phyloP scores from a whole-genome alignment of 2,797 vertebrate species.

The Yasuhikotakia modesta region DNA sequence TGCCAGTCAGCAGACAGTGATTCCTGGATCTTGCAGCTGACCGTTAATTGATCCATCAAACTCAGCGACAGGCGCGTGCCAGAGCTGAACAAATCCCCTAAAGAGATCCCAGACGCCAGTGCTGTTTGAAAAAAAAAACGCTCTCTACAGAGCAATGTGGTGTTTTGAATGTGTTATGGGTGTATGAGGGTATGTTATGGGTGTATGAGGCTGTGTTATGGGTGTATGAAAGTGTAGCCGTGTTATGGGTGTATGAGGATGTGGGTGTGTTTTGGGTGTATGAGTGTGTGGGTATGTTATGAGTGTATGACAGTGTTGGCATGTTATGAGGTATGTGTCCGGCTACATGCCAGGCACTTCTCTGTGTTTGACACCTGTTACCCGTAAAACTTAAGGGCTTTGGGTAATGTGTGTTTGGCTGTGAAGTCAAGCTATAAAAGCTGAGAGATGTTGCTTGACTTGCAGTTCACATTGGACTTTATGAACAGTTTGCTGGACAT shows the following conservation, averaged over 20 bases:
- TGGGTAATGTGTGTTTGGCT: slow-evolving; percentile 20
- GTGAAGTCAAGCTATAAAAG: slow-evolving; percentile 43
- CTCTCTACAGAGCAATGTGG: neutral
- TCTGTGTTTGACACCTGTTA: slow-evolving; percentile 44
- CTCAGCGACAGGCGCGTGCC: neutral
- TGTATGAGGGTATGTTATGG: slow-evolving; percentile 30
- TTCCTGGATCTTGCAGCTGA: slow-evolving; percentile 10
- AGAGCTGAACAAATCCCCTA: slow-evolving; percentile 10
- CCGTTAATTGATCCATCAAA: neutral
- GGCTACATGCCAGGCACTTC: slow-evolving; percentile 8
- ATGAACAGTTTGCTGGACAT: neutral
- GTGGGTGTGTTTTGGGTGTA: slow-evolving; percentile 38
- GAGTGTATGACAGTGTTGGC: too few species aligned
- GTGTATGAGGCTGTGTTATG: slow-evolving; percentile 12
- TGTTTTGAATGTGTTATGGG: slow-evolving; percentile 8
- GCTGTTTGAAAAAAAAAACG: slow-evolving; percentile 30
- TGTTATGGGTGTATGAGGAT: slow-evolving; percentile 14
- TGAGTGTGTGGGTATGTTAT: neutral
- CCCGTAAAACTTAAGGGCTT: slow-evolving; percentile 15
- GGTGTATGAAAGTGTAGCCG: too few species aligned
- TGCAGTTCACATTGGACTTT: neutral
- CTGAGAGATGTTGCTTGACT: neutral
- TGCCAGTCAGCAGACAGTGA: neutral
- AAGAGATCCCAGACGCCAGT: slow-evolving; percentile 9
- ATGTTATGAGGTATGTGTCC: slow-evolving; percentile 2